Conservation (phyloP, 2,888 invertebrate species). For the Thymelicus acteon region DNA sequence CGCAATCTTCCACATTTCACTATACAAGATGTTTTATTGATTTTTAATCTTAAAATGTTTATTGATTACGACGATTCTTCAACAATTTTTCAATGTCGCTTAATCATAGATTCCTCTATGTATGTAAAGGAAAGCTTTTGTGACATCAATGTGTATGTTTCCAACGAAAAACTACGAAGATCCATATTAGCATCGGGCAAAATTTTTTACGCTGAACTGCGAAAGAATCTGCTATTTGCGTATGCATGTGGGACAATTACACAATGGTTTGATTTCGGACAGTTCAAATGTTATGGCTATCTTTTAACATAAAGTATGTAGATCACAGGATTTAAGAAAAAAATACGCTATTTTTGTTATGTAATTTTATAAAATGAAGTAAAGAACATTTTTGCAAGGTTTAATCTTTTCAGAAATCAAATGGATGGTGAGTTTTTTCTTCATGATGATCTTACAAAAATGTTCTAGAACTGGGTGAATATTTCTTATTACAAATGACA, state of each 20-base stretch:
- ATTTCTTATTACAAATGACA: conserved; percentile 50
- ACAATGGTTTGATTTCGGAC: conserved; percentile 37
- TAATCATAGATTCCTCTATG: conserved; percentile 64
- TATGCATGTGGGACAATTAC: conserved; percentile 42
- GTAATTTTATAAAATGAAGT: conserved; percentile 24
- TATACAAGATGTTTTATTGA: neutral
- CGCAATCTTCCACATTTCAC: conserved; percentile 76
- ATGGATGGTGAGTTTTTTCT: conserved; percentile 76
- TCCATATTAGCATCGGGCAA: conserved; percentile 72
- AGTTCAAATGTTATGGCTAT: conserved; percentile 49
- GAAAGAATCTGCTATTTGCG: conserved; percentile 58
- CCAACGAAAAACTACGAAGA: conserved; percentile 75
- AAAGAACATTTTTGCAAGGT: conserved; percentile 75
- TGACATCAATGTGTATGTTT: conserved; percentile 67
- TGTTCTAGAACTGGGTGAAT: conserved; percentile 69
- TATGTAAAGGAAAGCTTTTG: conserved; percentile 64
- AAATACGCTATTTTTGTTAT: conserved; percentile 25
- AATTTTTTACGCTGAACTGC: conserved; percentile 70
- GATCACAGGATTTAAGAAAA: conserved; percentile 6
- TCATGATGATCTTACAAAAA: conserved; percentile 68
- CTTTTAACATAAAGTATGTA: conserved; percentile 60
- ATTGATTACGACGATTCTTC: conserved; percentile 57
- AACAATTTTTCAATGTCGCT: conserved; percentile 69
- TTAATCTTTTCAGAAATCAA: conserved; percentile 76
- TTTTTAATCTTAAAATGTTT: conserved; percentile 9